Base-by-base conservation (phyloP, 2,113 vertebrate species). In the Chrysochloris asiatica region DNA sequence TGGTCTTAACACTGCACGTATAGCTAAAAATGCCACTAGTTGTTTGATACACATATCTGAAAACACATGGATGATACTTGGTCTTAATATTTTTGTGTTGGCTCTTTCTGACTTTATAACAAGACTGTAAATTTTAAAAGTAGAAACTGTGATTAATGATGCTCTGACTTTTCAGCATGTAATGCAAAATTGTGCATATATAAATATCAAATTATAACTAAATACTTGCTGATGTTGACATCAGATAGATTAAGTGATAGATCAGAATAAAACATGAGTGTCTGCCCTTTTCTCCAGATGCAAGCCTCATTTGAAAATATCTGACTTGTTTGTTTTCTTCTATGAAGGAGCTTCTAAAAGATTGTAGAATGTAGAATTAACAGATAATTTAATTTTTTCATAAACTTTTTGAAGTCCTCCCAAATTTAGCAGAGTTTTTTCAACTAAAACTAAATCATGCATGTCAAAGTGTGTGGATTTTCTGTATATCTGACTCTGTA, bases 401-500 rank as follows among this genome's bases (percentile, higher is more conserved):
- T 12, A 19, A 19, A 52, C 19, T 16, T 12, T 52, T 52, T 11
- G 50, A 52, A 52, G 50, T 11, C 50, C 50, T 52, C 50, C 19
- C 50, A 52, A 16, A 52, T 52, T 91, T 67, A 88, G 43, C 30
- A 85, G 12, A 26, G 48, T 88, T 41, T 93, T 87, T 86, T 67
- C 93, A 83, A 65, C 48, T 63, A 50, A 93, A 87, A 89, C 2
- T 67, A 89, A 91, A 48, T 72, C 41, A 77, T 24, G 59, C 22
- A 79, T 50, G 45, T 43, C 63, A 92, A 83, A 84, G 81, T 78
- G 36, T 76, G 45, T 89, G 71, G 73, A 50, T 88, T 80, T 86
- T 92, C 43, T 85, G 50, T 33, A 47, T 77, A 30, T 3, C 16
- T 76, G 50, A 69, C 83, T 82, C 90, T 90, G 67, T 76, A 92